Evolutionary conservation across 92 coral and sea anemone species (phyloP).

Genomic region (Muricea muricata): DNA sequence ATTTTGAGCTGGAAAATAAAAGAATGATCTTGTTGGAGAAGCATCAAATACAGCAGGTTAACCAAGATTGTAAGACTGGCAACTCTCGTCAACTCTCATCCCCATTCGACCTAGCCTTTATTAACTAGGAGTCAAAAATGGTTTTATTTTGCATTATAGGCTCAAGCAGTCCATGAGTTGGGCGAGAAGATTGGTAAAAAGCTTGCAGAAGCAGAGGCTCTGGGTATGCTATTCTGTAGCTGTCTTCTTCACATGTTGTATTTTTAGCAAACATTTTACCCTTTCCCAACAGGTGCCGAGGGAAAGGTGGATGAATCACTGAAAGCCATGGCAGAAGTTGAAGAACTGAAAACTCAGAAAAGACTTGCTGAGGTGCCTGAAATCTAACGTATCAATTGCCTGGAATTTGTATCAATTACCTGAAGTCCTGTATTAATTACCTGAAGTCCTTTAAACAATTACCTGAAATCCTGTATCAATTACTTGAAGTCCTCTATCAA

Average conservation of each 20-base stretch:
- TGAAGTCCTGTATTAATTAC: no score
- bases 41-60: no score
- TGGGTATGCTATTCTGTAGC: slow-evolving; percentile 63
- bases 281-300: slow-evolving; percentile 78
- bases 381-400: no score
- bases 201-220: slow-evolving; percentile 92
- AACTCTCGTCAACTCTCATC: no score
- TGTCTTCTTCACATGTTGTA: not conserved
- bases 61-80: no score
- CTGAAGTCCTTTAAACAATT: no score
- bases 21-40: no score
- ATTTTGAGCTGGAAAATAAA: no score
- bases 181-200: slow-evolving; percentile 97
- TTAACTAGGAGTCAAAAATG: not conserved
- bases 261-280: not conserved
- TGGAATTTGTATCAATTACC: no score
- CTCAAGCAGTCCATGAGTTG: slow-evolving; percentile 88
- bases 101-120: no score
- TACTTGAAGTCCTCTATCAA: no score
- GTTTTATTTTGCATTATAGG: slow-evolving; percentile 50
- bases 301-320: slow-evolving; percentile 98
- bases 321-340: slow-evolving; percentile 88
- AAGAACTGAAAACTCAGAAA: slow-evolving; percentile 81
- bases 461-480: no score
- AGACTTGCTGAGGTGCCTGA: slow-evolving; percentile 82